Conservation (phyloP, 2,888 invertebrate genomes). For the Drosophila meridiana region DNA sequence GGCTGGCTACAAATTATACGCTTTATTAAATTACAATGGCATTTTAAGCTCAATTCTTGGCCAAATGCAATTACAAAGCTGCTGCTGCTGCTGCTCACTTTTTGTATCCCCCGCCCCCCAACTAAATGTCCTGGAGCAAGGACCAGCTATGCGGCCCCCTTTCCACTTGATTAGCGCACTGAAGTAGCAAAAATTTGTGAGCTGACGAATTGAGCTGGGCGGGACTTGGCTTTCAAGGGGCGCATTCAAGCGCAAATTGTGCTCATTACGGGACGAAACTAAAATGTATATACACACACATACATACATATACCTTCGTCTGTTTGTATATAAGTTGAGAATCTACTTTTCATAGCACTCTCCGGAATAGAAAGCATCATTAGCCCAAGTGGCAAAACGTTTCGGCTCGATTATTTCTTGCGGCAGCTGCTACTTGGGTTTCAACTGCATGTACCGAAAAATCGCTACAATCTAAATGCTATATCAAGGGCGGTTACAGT, state of each 20-base stretch:
- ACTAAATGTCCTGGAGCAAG: conserved; percentile 2
- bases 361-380: conserved; percentile 30
- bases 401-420: conserved; percentile 24
- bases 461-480: conserved; percentile 38
- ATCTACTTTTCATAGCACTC: conserved; percentile 3
- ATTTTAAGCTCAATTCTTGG: conserved; percentile 40
- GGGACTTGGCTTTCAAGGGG: conserved; percentile 39
- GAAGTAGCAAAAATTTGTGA: conserved; percentile 44
- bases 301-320: not conserved
- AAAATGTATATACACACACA: not conserved
- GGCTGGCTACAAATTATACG: conserved; percentile 66
- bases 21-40: conserved; percentile 69
- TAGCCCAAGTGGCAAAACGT: conserved; percentile 43
- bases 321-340: not conserved
- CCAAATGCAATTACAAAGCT: conserved; percentile 60
- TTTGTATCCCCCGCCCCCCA: not conserved
- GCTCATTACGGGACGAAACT: conserved; percentile 50
- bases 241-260: conserved; percentile 50
- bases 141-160: conserved; percentile 12
- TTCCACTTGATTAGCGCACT: conserved; percentile 61
- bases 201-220: conserved; percentile 45
- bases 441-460: conserved; percentile 20
- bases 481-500: conserved; percentile 33
- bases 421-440: conserved; percentile 38
- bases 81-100: conserved; percentile 39